These are phyloP conservation scores for Parnassius apollo DNA, from an alignment of 2,888 invertebrate species.

Conservation along the genomic window DNA sequence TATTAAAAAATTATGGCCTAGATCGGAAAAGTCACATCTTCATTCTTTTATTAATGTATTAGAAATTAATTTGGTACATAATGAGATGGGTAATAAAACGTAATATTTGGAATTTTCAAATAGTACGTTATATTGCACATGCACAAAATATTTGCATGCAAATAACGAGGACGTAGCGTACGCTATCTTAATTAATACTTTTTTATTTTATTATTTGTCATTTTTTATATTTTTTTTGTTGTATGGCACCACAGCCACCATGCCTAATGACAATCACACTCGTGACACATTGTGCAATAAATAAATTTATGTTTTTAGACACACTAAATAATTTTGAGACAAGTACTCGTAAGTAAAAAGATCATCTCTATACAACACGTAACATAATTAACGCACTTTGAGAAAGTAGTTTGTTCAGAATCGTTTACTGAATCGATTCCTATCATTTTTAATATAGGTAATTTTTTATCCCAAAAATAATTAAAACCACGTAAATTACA, in stretches of 20 bases:
- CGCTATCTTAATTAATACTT: slow-evolving; percentile 74
- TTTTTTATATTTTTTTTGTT: slow-evolving; percentile 68
- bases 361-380: no score
- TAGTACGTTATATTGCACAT: slow-evolving; percentile 3
- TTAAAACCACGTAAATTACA: no score
- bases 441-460: no score
- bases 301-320: slow-evolving; percentile 36
- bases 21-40: no score
- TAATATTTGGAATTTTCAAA: slow-evolving; percentile 16
- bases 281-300: slow-evolving; percentile 56
- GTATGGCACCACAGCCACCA: slow-evolving; percentile 76
- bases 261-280: slow-evolving; percentile 55
- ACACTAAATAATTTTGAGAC: slow-evolving; percentile 15
- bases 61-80: slow-evolving; percentile 16
- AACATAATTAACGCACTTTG: no score
- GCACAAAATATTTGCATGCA: slow-evolving; percentile 38
- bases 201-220: slow-evolving; percentile 77
- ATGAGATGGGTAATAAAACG: neutral
- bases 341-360: neutral
- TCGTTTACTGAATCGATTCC: no score
- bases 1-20: no score
- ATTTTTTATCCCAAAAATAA: no score
- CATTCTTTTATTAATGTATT: neutral
- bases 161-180: slow-evolving; percentile 44
- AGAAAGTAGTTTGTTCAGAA: no score